Evolutionary conservation across 2,888 invertebrate genomes (phyloP).

Genomic region (Eupithecia inturbata): DNA sequence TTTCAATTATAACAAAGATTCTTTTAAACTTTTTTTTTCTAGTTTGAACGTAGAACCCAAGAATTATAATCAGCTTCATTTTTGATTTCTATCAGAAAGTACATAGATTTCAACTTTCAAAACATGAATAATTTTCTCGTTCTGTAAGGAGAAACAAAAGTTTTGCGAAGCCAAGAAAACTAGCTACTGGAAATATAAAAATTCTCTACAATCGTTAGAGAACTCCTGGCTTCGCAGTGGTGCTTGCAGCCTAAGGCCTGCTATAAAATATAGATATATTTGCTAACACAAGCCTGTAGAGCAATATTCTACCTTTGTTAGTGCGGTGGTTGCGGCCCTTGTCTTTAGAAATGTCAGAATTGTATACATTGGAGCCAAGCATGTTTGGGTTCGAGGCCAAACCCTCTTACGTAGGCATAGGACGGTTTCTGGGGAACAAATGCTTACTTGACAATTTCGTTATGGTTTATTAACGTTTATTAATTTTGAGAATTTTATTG

Average conservation of each 20-base stretch:
- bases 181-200: not conserved
- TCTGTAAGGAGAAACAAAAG: not conserved
- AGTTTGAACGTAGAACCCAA: no score
- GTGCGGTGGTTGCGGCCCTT: conserved; percentile 32
- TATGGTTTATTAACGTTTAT: not conserved
- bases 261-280: conserved; percentile 53
- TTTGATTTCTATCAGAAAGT: not conserved
- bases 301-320: conserved; percentile 46
- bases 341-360: conserved; percentile 40
- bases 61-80: not conserved
- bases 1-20: no score
- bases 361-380: conserved; percentile 36
- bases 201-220: not conserved
- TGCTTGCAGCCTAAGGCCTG: conserved; percentile 35
- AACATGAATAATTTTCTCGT: not conserved
- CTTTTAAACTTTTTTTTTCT: no score
- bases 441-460: not conserved
- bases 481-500: no score
- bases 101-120: not conserved
- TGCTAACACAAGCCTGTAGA: conserved; percentile 45
- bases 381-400: conserved; percentile 25
- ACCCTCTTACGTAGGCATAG: conserved; percentile 24
- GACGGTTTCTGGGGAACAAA: conserved; percentile 16
- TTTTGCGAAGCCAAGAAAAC: not conserved
- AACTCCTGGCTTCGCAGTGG: conserved; percentile 26